These are phyloP conservation scores for Aphelinus certus DNA, from an alignment of 1,140 invertebrate genomes.

Conservation along the genomic window DNA sequence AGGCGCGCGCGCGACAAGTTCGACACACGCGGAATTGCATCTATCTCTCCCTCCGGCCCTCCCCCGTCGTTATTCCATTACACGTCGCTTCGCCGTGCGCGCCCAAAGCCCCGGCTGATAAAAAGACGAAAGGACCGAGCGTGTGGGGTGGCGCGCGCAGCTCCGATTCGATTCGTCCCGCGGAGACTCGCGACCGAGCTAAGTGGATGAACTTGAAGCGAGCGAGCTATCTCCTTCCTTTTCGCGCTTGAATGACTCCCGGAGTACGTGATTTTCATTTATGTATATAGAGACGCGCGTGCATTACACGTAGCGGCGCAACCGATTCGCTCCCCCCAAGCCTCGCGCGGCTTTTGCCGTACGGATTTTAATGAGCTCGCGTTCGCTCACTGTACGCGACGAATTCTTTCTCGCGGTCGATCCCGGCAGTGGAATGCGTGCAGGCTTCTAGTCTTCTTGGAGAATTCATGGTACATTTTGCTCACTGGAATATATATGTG, in stretches of 20 bases:
- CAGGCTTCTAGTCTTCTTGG: too few relatives aligned
- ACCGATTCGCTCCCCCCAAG: slow-evolving; percentile 11
- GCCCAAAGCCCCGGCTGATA: slow-evolving; percentile 31
- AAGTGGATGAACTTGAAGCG: slow-evolving; percentile 38
- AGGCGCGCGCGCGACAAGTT: slow-evolving; percentile 33
- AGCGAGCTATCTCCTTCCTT: background rate
- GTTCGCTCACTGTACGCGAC: background rate
- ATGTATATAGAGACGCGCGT: background rate
- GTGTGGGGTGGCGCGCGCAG: background rate
- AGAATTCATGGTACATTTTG: too few relatives aligned
- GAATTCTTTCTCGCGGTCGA: background rate
- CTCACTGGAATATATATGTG: too few relatives aligned
- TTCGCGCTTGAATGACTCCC: slow-evolving; percentile 24
- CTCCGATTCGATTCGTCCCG: slow-evolving; percentile 19
- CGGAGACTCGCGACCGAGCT: background rate
- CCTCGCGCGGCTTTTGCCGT: background rate
- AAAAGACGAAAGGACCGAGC: too few relatives aligned
- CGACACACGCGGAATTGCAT: slow-evolving; percentile 25
- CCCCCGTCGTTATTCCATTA: slow-evolving; percentile 27
- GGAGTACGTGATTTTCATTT: slow-evolving; percentile 34
- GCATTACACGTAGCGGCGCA: background rate
- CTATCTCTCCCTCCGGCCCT: background rate
- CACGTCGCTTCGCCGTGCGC: slow-evolving; percentile 23
- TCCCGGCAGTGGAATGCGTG: background rate
- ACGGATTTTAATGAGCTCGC: slow-evolving; percentile 5